Base-by-base conservation (phyloP, 2,888 invertebrate species). In the Melangyna quadrimaculata region DNA sequence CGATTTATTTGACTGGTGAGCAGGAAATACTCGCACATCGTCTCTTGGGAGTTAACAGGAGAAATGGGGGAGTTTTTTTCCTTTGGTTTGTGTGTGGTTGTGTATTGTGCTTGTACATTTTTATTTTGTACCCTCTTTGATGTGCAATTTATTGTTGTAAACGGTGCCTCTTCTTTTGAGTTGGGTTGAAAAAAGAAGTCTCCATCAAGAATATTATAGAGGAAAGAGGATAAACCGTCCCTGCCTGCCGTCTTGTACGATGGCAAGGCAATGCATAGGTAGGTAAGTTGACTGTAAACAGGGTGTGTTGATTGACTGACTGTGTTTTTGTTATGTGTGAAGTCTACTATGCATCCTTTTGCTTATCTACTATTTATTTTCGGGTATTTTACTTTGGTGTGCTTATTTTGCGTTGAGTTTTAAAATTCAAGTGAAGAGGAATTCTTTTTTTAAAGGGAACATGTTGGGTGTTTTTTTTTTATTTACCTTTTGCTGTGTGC, bases 1-100 rank as follows among this genome's bases (percentile, higher is more conserved):
- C 27, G 51, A 59, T 59, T 59, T 40, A 43, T 63, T 27, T 27
- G 61, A 43, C n/a, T 12, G n/a, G n/a, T 27, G 61, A 74, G 37
- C 55, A 69, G 67, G 67, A 69, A 73, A 79, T 69, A 29, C 43
- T n/a, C 37, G 48, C 53, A 43, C 72, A 27, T 24, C 12, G 22
- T 22, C 22, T 8, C 22, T 59, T 14, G 70, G 69, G 70, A 81
- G 77, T 70, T n/a, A 48, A 19, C 65, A 71, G 71, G 70, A 75
- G 65, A 81, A 81, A 81, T 81, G 81, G 71, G 81, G 81, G 75
- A 65, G 63, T 81, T 81, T 75, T 81, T 65, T 73, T 19, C 2
- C 17, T 9, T 12, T 27, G 2, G 22, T n/a, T 37, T 37, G 35
- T 37, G 1, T 24, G 22, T 32, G 17, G 14, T 22, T 22, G 45